These are phyloP conservation scores for Enteromius argenteus DNA, from an alignment of 2,797 vertebrate genomes.

Conservation along the genomic window DNA sequence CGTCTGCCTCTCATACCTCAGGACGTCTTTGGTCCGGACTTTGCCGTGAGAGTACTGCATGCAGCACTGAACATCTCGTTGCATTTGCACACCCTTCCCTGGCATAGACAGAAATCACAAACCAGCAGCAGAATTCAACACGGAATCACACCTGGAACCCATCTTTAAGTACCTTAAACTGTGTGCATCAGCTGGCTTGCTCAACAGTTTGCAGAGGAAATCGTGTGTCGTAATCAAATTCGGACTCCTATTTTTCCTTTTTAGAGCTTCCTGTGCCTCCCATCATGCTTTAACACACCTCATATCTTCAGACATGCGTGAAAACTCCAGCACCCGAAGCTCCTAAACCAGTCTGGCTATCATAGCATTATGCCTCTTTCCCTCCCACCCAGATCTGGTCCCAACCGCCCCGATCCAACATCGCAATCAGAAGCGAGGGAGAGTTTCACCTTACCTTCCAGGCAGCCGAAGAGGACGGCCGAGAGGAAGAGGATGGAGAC, in stretches of 20 bases:
- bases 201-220: slow-evolving; percentile 36
- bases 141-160: slow-evolving; percentile 36
- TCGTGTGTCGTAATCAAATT: not conserved
- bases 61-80: slow-evolving; percentile 84
- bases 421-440: slow-evolving; percentile 44
- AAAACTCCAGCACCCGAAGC: slow-evolving; percentile 46
- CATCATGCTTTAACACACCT: slow-evolving; percentile 24
- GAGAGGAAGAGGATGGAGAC: slow-evolving; percentile 79
- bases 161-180: not conserved
- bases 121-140: slow-evolving; percentile 53
- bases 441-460: slow-evolving; percentile 80
- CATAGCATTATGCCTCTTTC: slow-evolving; percentile 25
- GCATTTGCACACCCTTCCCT: slow-evolving; percentile 86
- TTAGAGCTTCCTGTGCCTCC: slow-evolving; percentile 24
- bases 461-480: slow-evolving; percentile 77
- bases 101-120: slow-evolving; percentile 47
- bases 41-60: slow-evolving; percentile 85
- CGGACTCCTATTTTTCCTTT: slow-evolving; percentile 23
- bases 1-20: slow-evolving; percentile 83
- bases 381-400: slow-evolving; percentile 44
- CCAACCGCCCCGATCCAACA: slow-evolving; percentile 30
- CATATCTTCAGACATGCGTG: slow-evolving; percentile 47
- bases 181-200: not conserved
- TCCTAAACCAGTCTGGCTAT: slow-evolving; percentile 34
- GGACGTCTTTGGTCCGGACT: slow-evolving; percentile 84